These are phyloP conservation scores for Ochropleura leucogaster DNA, from an alignment of 2,888 invertebrate genomes.

Conservation along the genomic window DNA sequence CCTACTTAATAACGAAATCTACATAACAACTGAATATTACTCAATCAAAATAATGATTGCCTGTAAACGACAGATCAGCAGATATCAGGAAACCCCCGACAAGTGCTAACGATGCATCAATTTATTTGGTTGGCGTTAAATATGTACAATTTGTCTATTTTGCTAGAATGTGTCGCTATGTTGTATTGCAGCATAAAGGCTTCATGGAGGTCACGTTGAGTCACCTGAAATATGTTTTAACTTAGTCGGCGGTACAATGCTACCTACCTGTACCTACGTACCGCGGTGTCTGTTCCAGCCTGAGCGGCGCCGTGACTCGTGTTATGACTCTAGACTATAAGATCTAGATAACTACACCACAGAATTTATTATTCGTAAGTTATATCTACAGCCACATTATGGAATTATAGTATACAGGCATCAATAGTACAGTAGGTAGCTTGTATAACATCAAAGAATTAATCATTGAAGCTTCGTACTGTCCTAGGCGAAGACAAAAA, in stretches of 20 bases:
- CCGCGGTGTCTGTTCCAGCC: conserved; percentile 6
- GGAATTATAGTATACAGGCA: too few relatives aligned
- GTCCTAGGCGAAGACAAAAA: too few relatives aligned
- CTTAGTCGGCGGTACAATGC: not conserved
- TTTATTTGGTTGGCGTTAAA: conserved; percentile 19
- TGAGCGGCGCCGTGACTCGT: conserved; percentile 16
- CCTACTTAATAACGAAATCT: not conserved
- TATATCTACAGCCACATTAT: too few relatives aligned
- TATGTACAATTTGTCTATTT: conserved; percentile 38
- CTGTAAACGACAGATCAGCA: conserved; percentile 37
- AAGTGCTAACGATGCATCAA: conserved; percentile 25
- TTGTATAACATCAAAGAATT: too few relatives aligned
- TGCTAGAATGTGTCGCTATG: conserved; percentile 29
- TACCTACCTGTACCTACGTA: not conserved
- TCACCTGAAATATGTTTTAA: conserved; percentile 13
- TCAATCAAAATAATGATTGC: conserved; percentile 24
- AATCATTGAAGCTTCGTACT: too few relatives aligned
- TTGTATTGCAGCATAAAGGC: conserved; percentile 10
- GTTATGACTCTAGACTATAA: not conserved
- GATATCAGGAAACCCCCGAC: conserved; percentile 47
- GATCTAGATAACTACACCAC: not conserved
- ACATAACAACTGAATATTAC: not conserved
- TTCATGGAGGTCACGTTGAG: conserved; percentile 29
- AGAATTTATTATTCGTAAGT: too few relatives aligned
- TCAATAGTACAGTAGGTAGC: too few relatives aligned